Conservation (phyloP, 2,888 invertebrate genomes). For the Diaphora mendica region DNA sequence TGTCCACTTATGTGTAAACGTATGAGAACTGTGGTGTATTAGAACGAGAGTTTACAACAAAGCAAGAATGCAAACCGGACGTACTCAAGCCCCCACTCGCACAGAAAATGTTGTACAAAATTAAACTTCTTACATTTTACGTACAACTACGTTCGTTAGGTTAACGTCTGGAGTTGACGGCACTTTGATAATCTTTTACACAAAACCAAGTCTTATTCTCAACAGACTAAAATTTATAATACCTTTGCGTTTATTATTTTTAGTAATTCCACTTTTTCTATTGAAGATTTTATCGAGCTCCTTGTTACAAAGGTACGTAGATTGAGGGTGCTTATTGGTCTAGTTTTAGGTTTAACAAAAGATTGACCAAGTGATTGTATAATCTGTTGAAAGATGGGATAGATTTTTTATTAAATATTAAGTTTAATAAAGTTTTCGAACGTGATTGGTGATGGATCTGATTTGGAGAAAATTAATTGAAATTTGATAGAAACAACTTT, state of each 20-base stretch:
- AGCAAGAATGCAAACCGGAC: conserved; percentile 22
- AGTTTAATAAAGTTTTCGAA: neutral
- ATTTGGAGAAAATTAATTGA: neutral
- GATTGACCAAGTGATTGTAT: conserved; percentile 3
- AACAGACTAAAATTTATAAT: conserved; percentile 9
- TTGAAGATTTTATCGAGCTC: conserved; percentile 50
- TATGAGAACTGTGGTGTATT: conserved; percentile 5
- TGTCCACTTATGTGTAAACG: conserved; percentile 2
- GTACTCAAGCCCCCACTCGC: conserved; percentile 18
- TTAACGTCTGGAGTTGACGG: conserved; percentile 50
- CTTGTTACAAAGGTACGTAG: conserved; percentile 40
- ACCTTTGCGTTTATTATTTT: neutral
- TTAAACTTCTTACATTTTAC: conserved; percentile 30
- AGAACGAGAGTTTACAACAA: conserved; percentile 10
- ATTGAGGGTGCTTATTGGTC: conserved; percentile 34
- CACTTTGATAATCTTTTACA: conserved; percentile 27
- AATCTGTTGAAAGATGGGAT: neutral
- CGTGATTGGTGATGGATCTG: neutral
- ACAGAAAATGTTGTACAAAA: conserved; percentile 18
- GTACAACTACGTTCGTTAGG: conserved; percentile 30
- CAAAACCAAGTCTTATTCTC: conserved; percentile 26
- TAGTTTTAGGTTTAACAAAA: conserved; percentile 28
- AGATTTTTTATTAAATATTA: neutral
- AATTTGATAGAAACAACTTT: neutral
- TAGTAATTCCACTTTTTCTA: conserved; percentile 41